Evolutionary conservation across 2,888 invertebrate species (phyloP).

Genomic region (Stenolophus ochropezus): DNA sequence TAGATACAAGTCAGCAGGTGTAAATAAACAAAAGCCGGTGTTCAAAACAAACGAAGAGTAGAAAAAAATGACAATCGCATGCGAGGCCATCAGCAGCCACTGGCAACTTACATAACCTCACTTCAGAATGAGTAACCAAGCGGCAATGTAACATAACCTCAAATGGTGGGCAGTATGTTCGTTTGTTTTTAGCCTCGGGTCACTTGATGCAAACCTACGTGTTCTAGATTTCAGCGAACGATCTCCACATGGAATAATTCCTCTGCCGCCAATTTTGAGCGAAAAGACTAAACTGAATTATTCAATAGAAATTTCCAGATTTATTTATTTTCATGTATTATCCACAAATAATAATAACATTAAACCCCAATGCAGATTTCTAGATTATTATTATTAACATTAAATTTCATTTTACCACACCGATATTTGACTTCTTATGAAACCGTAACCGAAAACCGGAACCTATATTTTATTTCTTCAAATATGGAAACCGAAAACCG

Average conservation of each 20-base stretch:
- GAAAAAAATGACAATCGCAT: constrained; percentile 25
- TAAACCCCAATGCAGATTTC: too few relatives aligned
- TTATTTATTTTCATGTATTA: too few relatives aligned
- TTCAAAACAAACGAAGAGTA: constrained; percentile 10
- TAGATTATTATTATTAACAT: too few relatives aligned
- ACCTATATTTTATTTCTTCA: too few relatives aligned
- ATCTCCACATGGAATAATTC: not conserved
- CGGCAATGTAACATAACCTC: constrained; percentile 4
- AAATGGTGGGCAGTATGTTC: constrained; percentile 2
- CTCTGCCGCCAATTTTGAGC: too few relatives aligned
- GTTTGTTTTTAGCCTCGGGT: constrained; percentile 23
- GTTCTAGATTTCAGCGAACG: constrained; percentile 9
- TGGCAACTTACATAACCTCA: constrained; percentile 31
- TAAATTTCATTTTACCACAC: too few relatives aligned
- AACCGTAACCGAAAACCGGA: too few relatives aligned
- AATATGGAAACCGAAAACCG: too few relatives aligned
- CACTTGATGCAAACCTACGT: not conserved
- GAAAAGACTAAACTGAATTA: too few relatives aligned
- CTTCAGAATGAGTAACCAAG: constrained; percentile 3
- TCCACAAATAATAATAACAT: too few relatives aligned
- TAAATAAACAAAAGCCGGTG: constrained; percentile 30
- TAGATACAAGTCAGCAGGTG: constrained; percentile 5
- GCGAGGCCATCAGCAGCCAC: constrained; percentile 24
- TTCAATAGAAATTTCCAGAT: too few relatives aligned
- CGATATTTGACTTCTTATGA: too few relatives aligned